Conservation (phyloP, 2,113 vertebrate species). For the Pseudorectes ferrugineus region DNA sequence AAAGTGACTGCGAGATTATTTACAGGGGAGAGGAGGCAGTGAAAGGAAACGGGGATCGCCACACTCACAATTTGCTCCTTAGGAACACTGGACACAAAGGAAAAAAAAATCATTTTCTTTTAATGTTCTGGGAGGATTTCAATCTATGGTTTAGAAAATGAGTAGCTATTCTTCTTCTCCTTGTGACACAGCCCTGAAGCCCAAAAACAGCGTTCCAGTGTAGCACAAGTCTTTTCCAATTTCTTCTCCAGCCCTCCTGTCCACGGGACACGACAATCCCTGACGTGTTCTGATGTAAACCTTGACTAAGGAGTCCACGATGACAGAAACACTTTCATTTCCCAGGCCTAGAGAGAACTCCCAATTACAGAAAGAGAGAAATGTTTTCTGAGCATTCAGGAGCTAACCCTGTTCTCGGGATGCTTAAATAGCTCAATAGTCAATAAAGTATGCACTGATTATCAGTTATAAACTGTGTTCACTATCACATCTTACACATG, state of each 20-base stretch:
- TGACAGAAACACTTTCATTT: not conserved
- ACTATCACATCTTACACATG: accelerated
- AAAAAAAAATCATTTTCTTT: not conserved
- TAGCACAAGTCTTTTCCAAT: not conserved
- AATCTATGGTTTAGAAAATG: not conserved
- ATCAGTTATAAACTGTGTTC: not conserved
- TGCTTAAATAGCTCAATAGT: not conserved
- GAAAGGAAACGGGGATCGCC: not conserved
- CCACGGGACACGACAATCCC: accelerated
- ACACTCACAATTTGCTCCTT: not conserved
- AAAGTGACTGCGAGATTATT: not conserved
- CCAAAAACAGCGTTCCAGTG: not conserved
- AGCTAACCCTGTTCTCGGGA: not conserved
- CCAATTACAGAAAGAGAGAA: not conserved
- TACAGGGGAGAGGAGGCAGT: not conserved
- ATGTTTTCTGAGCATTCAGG: not conserved
- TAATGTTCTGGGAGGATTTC: not conserved
- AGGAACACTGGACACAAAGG: not conserved
- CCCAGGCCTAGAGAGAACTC: not conserved
- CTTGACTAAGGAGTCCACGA: not conserved
- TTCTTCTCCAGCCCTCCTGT: not conserved
- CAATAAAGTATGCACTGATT: not conserved
- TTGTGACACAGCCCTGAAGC: not conserved
- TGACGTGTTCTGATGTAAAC: accelerated
- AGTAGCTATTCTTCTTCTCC: not conserved